Evolutionary conservation across 2,888 invertebrate species (phyloP).

Genomic region (Dynastes hyllus): DNA sequence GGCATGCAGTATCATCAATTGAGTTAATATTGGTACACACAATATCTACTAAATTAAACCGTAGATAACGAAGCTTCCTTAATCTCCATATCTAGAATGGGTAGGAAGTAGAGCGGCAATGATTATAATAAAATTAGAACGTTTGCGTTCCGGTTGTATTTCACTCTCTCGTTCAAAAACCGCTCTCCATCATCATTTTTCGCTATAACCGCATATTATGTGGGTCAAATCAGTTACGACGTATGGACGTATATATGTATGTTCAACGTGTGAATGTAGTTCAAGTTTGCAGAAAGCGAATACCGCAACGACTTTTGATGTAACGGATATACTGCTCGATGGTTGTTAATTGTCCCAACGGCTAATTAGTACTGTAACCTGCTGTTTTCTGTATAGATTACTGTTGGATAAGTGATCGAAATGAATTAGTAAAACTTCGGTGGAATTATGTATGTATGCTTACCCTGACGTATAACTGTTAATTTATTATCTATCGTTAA

Average conservation of each 20-base stretch:
- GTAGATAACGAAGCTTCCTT: too few relatives aligned
- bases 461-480: too few relatives aligned
- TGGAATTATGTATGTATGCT: too few relatives aligned
- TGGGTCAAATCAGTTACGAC: conserved; percentile 44
- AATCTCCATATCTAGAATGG: too few relatives aligned
- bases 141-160: not conserved
- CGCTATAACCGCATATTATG: conserved; percentile 36
- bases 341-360: conserved; percentile 40
- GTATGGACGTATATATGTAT: not conserved
- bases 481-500: too few relatives aligned
- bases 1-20: too few relatives aligned
- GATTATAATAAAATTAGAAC: conserved; percentile 3
- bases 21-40: too few relatives aligned
- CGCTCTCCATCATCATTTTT: conserved; percentile 20
- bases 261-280: conserved; percentile 34
- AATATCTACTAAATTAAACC: too few relatives aligned
- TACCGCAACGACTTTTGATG: conserved; percentile 33
- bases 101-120: too few relatives aligned
- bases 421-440: too few relatives aligned
- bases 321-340: conserved; percentile 22
- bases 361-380: not conserved
- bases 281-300: conserved; percentile 52
- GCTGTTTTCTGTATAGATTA: too few relatives aligned
- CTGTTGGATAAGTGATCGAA: too few relatives aligned
- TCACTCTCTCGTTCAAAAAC: conserved; percentile 37